phyloP scores from a whole-genome alignment of 2,888 invertebrate genomes.

The Cerceris rybyensis region DNA sequence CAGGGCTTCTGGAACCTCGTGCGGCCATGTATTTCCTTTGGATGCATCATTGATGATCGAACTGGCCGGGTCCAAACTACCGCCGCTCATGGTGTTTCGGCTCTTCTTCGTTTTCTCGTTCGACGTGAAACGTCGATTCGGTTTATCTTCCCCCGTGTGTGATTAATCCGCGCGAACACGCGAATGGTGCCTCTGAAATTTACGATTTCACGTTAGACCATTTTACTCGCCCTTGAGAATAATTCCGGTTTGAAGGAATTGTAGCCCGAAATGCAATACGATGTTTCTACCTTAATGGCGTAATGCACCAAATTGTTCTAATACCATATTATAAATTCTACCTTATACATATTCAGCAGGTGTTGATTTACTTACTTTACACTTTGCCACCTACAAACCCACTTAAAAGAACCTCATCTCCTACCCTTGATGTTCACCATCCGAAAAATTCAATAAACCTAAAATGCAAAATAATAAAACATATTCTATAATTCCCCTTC shows the following conservation, averaged over 20 bases:
- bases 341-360: too few relatives aligned
- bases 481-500: neutral
- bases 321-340: too few relatives aligned
- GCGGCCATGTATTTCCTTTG: constrained; percentile 75
- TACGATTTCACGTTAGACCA: neutral
- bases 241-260: neutral
- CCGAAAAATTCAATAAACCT: neutral
- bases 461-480: neutral
- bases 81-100: constrained; percentile 16
- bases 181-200: constrained; percentile 3
- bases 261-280: too few relatives aligned
- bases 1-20: constrained; percentile 31
- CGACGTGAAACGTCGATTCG: constrained; percentile 39
- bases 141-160: constrained; percentile 28
- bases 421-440: neutral
- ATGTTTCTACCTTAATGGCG: too few relatives aligned
- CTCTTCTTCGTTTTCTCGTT: constrained; percentile 12
- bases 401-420: too few relatives aligned
- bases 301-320: too few relatives aligned
- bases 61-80: constrained; percentile 39
- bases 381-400: too few relatives aligned
- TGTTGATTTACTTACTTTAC: too few relatives aligned
- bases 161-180: constrained; percentile 46
- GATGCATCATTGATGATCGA: constrained; percentile 78
- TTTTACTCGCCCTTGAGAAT: neutral